A percentile compares a stretch with the other conserved stretches of the same genome.
phyloP scores from a whole-genome alignment of 2,888 invertebrate genomes.

The Aphodius sticticus region DNA sequence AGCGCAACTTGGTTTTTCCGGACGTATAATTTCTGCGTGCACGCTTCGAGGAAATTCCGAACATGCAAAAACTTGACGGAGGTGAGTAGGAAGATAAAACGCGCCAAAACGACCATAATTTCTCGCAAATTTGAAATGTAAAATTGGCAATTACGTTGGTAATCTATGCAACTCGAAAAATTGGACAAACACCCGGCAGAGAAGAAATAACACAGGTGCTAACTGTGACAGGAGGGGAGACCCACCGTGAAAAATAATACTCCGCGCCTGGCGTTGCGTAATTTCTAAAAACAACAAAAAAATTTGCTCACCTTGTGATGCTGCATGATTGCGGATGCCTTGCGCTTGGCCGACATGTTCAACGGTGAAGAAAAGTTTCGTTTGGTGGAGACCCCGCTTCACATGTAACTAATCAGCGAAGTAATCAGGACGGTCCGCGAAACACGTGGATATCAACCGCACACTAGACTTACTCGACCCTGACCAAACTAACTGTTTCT shows the following conservation, averaged over 20 bases:
- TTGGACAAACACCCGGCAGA: background rate
- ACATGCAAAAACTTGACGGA: background rate
- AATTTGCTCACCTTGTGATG: conserved; percentile 62
- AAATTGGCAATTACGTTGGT: background rate
- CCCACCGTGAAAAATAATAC: background rate
- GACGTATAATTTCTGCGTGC: background rate
- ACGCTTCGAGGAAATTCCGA: background rate
- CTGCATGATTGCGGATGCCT: conserved; percentile 77
- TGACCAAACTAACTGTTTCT: conserved; percentile 58
- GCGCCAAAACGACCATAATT: background rate
- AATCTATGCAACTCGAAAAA: background rate
- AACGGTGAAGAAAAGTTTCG: conserved; percentile 26
- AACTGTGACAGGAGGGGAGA: background rate
- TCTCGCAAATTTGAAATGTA: background rate
- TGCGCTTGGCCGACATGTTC: conserved; percentile 74
- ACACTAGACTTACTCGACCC: conserved; percentile 47
- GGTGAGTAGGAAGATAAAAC: background rate
- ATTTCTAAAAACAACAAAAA: background rate
- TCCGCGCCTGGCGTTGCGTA: background rate
- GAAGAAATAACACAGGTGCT: conserved; percentile 4
- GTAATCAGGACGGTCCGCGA: conserved; percentile 27
- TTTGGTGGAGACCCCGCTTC: conserved; percentile 28
- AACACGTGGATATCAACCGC: conserved; percentile 37
- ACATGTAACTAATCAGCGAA: conserved; percentile 28
- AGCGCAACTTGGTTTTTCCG: background rate